Evolutionary conservation across 2,797 vertebrate species (phyloP), one percentile per base, ranked within the genome.

Genomic region (Scolopax bukidnonensis): DNA sequence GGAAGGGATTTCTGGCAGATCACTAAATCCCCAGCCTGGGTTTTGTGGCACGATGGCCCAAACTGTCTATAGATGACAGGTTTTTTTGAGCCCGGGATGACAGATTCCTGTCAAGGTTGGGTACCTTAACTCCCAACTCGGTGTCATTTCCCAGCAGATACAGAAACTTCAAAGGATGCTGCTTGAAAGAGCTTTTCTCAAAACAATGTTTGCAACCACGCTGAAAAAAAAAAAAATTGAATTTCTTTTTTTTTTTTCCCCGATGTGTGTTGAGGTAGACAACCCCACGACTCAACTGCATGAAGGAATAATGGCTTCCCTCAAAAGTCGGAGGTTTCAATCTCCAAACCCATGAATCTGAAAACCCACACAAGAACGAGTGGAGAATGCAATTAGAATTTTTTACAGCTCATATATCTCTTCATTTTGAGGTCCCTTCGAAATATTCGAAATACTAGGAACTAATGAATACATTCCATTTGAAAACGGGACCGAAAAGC

Each of bases 41-140:
- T 45, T 57, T 43, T 12, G 21, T 8, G 27, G 43, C 11, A 33
- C 7, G 1, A 33, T 7, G 23, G 25, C 38, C 71, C 6, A 7
- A 41, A 16, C 21, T 4, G 3, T 16, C 53, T 4, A 10, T 0
- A 36, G 24, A 18, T 10, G 8, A 21, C 0, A 10, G 9, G 2
- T 8, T 17, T 51, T 16, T 53, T 17, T 16, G 23, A 83, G 53
- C 65, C 19, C 2, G 0, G 11, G 24, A n/a, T 6, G 20, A n/a
- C 32, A 3, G 11, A 40, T 45, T 59, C 41, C 53, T n/a, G 32
- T 60, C 10, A 5, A 9, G 6, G 19, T 60, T 65, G 32, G 5
- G 25, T 14, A 47, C 18, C 45, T 36, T 47, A 24, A 71, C 43
- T 56, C 57, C 71, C 1, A 2, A 36, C 16, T 45, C 38, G 5